These are phyloP conservation scores for Rutilus rutilus DNA, from an alignment of 2,113 vertebrate genomes.

Conservation along the genomic window DNA sequence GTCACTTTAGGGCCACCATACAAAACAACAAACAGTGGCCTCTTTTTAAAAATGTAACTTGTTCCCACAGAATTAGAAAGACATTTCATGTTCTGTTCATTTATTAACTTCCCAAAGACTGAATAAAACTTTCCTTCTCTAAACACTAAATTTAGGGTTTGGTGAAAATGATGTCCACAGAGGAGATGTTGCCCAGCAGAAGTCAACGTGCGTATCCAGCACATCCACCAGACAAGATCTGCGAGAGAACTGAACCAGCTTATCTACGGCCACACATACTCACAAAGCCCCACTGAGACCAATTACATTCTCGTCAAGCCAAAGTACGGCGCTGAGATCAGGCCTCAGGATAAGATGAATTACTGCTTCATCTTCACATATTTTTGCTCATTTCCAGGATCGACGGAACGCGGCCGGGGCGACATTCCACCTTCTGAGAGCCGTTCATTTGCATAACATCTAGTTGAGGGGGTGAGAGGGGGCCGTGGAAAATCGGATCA, in stretches of 20 bases:
- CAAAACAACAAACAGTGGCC: neutral
- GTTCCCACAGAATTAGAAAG: neutral
- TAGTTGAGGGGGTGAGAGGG: neutral
- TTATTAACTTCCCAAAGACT: neutral
- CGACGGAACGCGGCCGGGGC: neutral
- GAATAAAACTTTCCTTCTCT: conserved; percentile 4
- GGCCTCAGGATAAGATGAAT: conserved; percentile 64
- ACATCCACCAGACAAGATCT: neutral
- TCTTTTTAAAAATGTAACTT: neutral
- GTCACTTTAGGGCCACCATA: no score
- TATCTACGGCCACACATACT: conserved; percentile 42
- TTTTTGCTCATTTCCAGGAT: conserved; percentile 27
- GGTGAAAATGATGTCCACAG: neutral
- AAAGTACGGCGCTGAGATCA: conserved; percentile 25
- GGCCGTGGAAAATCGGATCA: neutral
- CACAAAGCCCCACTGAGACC: conserved; percentile 62
- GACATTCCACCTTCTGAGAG: neutral
- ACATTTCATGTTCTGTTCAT: no score
- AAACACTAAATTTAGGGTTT: conserved; percentile 8
- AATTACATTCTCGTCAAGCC: conserved; percentile 63
- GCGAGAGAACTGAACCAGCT: conserved; percentile 12
- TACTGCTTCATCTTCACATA: conserved; percentile 45
- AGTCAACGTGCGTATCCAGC: neutral
- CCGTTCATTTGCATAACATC: neutral
- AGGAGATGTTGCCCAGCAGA: neutral